Evolutionary conservation across 2,888 invertebrate genomes (phyloP).

Genomic region (Drosophila planitibia): DNA sequence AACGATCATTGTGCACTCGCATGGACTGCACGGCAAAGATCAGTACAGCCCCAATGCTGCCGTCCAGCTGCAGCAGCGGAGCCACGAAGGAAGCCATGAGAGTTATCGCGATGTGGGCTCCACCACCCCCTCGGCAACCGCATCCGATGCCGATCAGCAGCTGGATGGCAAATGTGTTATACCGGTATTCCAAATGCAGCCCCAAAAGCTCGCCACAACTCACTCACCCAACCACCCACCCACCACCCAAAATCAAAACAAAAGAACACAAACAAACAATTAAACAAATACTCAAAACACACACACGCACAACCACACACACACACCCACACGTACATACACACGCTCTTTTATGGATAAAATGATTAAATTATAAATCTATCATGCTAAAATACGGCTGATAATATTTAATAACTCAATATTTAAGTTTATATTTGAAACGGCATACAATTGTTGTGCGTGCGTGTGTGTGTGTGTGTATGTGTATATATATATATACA

Average conservation of each 20-base stretch:
- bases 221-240: conserved; percentile 45
- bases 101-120: conserved; percentile 85
- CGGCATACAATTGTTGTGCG: neutral
- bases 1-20: conserved; percentile 83
- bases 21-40: conserved; percentile 76
- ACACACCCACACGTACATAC: conserved; percentile 1
- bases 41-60: conserved; percentile 78
- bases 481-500: conserved; percentile 31
- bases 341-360: neutral
- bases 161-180: conserved; percentile 82
- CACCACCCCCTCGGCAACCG: conserved; percentile 23
- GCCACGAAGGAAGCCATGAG: conserved; percentile 75
- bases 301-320: conserved; percentile 2
- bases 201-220: conserved; percentile 49
- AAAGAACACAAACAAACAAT: conserved; percentile 21
- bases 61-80: conserved; percentile 65
- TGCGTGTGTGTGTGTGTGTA: conserved; percentile 20
- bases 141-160: conserved; percentile 52
- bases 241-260: conserved; percentile 24
- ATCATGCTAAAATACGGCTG: neutral
- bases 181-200: conserved; percentile 85
- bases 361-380: neutral
- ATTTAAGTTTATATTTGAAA: neutral
- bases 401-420: neutral
- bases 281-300: conserved; percentile 3